A percentile compares a stretch with the other conserved stretches of the same genome.
phyloP scores from a whole-genome alignment of 2,797 vertebrate species.

The Monodelphis domestica region DNA sequence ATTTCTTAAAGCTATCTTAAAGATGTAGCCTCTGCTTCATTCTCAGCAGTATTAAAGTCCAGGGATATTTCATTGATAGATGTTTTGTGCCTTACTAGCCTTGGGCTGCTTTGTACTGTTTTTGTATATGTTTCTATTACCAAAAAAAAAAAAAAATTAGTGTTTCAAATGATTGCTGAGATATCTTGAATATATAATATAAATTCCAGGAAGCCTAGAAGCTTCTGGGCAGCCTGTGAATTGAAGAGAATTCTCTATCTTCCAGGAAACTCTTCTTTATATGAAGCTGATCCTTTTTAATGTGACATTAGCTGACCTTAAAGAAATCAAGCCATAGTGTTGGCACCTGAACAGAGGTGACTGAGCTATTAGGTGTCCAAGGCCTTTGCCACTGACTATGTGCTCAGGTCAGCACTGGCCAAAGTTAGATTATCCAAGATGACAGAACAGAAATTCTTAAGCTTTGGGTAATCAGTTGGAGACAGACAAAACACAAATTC shows the following conservation, averaged over 20 bases:
- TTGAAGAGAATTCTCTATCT: not conserved
- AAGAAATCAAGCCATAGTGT: not conserved
- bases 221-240: not conserved
- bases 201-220: not conserved
- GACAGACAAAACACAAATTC: not conserved
- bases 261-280: not conserved
- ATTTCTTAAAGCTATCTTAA: constrained; percentile 29
- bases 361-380: not conserved
- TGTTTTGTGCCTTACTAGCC: not conserved
- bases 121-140: not conserved
- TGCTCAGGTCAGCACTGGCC: not conserved
- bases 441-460: not conserved
- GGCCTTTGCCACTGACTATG: not conserved
- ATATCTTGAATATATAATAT: not conserved
- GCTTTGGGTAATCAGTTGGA: not conserved
- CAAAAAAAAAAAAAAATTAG: not conserved
- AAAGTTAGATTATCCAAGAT: not conserved
- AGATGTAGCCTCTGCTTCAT: constrained; percentile 13
- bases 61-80: not conserved
- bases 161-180: not conserved
- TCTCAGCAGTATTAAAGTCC: not conserved
- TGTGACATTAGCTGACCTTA: not conserved
- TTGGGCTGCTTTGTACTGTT: constrained; percentile 17
- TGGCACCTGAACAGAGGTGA: not conserved
- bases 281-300: not conserved